A percentile compares a stretch with the other conserved stretches of the same genome.
Conservation (phyloP, 37 sponge, comb jelly and placozoan genomes). For the Beroe ovata region DNA sequence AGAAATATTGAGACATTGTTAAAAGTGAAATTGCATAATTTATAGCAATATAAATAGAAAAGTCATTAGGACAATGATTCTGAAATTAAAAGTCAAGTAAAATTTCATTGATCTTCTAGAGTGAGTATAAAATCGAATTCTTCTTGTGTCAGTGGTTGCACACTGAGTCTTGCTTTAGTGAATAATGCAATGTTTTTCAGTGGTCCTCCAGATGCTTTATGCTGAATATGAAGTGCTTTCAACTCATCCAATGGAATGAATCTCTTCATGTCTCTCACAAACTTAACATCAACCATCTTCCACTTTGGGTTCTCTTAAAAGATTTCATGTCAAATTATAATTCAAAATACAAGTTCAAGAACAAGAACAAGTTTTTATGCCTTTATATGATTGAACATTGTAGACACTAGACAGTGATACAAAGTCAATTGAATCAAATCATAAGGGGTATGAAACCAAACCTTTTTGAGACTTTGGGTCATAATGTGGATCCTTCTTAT, state of each 20-base stretch:
- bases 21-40: not conserved
- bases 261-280: slow-evolving; percentile 69
- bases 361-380: too few species aligned
- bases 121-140: not conserved
- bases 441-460: too few species aligned
- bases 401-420: too few species aligned
- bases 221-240: slow-evolving; percentile 30
- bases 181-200: not conserved
- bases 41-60: not conserved
- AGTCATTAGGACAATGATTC: too few species aligned
- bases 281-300: slow-evolving; percentile 76
- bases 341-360: not conserved
- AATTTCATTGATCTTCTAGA: not conserved
- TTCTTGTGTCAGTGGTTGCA: not conserved
- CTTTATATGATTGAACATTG: too few species aligned
- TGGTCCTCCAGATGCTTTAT: not conserved
- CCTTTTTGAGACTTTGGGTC: slow-evolving; percentile 50
- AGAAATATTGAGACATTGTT: too few species aligned
- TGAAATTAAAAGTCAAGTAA: too few species aligned
- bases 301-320: slow-evolving; percentile 69
- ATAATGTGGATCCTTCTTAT: slow-evolving; percentile 69
- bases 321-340: slow-evolving; percentile 24
- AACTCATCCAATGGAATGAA: slow-evolving; percentile 67
- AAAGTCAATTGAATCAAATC: too few species aligned
- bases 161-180: not conserved